phyloP scores from a whole-genome alignment of 2,113 vertebrate genomes.

The Tupaia chinensis region DNA sequence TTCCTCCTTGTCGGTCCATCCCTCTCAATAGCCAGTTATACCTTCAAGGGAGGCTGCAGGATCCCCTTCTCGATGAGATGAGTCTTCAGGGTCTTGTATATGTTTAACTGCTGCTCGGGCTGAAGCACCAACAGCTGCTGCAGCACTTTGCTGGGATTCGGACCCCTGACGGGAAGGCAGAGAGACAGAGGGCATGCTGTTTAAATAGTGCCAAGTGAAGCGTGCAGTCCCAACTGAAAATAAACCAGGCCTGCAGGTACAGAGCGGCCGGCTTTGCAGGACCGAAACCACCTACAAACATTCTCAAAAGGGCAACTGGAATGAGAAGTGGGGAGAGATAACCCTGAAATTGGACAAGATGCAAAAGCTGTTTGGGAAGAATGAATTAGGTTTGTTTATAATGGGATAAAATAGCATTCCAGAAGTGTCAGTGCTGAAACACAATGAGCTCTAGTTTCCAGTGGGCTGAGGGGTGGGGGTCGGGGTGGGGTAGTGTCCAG shows the following conservation, averaged over 20 bases:
- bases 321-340: neutral
- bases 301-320: neutral
- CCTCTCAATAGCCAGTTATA: slow-evolving; percentile 57
- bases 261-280: neutral
- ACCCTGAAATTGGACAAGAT: neutral
- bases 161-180: slow-evolving; percentile 89
- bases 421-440: neutral
- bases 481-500: too few relatives aligned
- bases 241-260: neutral
- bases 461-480: too few relatives aligned
- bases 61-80: slow-evolving; percentile 93
- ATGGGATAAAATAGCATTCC: neutral
- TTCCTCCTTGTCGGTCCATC: neutral
- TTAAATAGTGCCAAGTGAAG: neutral
- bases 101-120: slow-evolving; percentile 94
- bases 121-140: slow-evolving; percentile 96
- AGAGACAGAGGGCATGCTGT: neutral
- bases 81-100: slow-evolving; percentile 93
- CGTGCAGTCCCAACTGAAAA: neutral
- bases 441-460: neutral
- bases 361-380: neutral
- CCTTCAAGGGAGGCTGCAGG: slow-evolving; percentile 88
- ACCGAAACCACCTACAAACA: neutral
- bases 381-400: neutral
- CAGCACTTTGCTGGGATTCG: slow-evolving; percentile 96